Base-by-base conservation (phyloP, 1,140 invertebrate genomes). In the Cotesia glomerata region DNA sequence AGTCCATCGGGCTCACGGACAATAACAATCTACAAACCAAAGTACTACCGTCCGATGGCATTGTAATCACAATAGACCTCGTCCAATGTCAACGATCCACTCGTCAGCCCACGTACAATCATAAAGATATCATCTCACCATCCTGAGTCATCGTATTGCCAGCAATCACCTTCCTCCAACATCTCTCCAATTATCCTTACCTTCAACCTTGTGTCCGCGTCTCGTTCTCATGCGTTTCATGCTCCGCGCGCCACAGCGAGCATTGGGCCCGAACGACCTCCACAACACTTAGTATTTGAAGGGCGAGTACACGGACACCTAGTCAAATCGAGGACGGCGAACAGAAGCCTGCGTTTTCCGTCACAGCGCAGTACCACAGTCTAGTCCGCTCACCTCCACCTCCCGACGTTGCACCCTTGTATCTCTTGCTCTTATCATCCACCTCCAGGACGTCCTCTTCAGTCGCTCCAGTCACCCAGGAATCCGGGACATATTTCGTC, bases 401-500 rank as follows among this genome's bases (percentile, higher is more conserved):
- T 8, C 49, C 56, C 7, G n/a, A 52, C 34, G 1, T 34, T 18
- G 71, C 49, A 68, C 59, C 59, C 65, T 68, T 68, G 69, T 67
- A 74, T 74, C 49, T 13, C 45, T 64, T 54, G 3, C 65, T 26
- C 11, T 16, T 52, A 71, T 65, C 11, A 36, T 14, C 9, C 63
- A 64, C 13, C 52, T 73, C 18, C 35, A 58, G n/a, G 68, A 64
- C 13, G 61, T 73, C 18, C 45, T 56, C 36, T 58, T 66, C 9
- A 36, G 5, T 45, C 39, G 8, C 39, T 45, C n/a, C 26, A 58
- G 67, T 65, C 71, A 39, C 74, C 69, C 74, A 78, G 69, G 69
- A 71, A 71, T 39, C 69, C 51, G 62, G 32, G 34, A 35, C 72
- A 73, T 72, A 76, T 80, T 76, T 78, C 76, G 74, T 77, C 26